Evolutionary conservation across 2,113 vertebrate genomes (phyloP).

Genomic region (Lampris megalopsis): DNA sequence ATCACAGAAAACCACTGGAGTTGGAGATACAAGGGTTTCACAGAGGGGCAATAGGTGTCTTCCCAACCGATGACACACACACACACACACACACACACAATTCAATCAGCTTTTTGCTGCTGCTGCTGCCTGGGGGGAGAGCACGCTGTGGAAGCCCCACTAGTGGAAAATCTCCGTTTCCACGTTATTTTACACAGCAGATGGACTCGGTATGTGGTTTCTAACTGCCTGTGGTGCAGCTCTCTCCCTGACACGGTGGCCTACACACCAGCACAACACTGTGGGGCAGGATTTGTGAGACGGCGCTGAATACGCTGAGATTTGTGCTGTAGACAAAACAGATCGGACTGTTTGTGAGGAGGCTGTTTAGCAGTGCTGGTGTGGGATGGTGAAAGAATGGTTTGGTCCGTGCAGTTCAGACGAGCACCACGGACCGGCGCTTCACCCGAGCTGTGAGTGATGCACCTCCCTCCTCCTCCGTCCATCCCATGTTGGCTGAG

Average conservation of each 20-base stretch:
- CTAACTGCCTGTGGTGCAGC: conserved; percentile 60
- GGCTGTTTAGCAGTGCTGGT: too few species aligned
- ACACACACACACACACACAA: conserved; percentile 44
- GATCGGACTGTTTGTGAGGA: too few species aligned
- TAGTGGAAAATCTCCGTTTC: conserved; percentile 79
- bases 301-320: conserved; percentile 25
- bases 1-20: conserved; percentile 5
- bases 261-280: conserved; percentile 3
- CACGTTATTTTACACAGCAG: conserved; percentile 73
- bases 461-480: too few species aligned
- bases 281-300: conserved; percentile 49
- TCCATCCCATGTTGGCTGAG: too few species aligned
- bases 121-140: conserved; percentile 61
- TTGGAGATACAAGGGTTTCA: conserved; percentile 6
- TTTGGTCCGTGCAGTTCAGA: too few species aligned
- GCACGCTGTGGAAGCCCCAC: conserved; percentile 64
- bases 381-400: too few species aligned
- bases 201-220: not conserved
- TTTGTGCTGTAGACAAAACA: too few species aligned
- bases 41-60: not conserved
- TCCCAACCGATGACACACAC: conserved; percentile 1
- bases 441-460: too few species aligned
- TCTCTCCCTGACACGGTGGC: conserved; percentile 46
- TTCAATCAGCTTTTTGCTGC: conserved; percentile 73
- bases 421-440: too few species aligned